These are phyloP conservation scores for Tinea trinotella DNA, from an alignment of 2,888 invertebrate species.

Conservation along the genomic window DNA sequence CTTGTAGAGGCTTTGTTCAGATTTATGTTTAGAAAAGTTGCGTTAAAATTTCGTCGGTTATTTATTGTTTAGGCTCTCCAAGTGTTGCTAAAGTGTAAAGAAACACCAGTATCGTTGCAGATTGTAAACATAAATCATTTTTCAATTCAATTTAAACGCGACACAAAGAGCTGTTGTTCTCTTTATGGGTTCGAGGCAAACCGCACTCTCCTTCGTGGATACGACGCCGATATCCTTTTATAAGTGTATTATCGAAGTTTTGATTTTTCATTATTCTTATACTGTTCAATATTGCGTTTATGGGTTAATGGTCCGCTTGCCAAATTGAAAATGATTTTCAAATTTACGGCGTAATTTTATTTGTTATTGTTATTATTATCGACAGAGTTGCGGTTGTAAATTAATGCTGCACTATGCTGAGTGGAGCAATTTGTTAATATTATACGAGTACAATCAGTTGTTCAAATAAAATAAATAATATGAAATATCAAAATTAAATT, in stretches of 20 bases:
- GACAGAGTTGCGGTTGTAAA: slow-evolving; percentile 1
- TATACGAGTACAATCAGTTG: no score
- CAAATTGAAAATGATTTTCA: neutral
- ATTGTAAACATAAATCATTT: slow-evolving; percentile 66
- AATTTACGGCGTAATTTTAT: neutral
- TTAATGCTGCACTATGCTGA: neutral
- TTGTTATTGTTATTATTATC: neutral
- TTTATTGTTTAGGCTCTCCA: slow-evolving; percentile 53
- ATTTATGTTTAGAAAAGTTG: slow-evolving; percentile 19
- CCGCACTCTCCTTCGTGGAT: slow-evolving; percentile 6
- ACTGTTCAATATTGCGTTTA: neutral
- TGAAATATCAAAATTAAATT: no score
- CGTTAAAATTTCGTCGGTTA: slow-evolving; percentile 24
- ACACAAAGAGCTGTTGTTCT: slow-evolving; percentile 55
- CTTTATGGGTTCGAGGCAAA: slow-evolving; percentile 29
- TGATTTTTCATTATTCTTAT: neutral
- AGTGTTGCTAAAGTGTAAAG: slow-evolving; percentile 39
- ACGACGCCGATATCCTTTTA: slow-evolving; percentile 12
- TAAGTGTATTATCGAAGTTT: neutral
- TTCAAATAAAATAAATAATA: no score
- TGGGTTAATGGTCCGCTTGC: neutral
- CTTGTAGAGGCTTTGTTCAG: slow-evolving; percentile 17
- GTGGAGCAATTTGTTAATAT: neutral
- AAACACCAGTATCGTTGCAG: slow-evolving; percentile 48
- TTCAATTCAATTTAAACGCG: slow-evolving; percentile 65